phyloP scores from a whole-genome alignment of 2,888 invertebrate species.

The Diachrysia chrysitis region DNA sequence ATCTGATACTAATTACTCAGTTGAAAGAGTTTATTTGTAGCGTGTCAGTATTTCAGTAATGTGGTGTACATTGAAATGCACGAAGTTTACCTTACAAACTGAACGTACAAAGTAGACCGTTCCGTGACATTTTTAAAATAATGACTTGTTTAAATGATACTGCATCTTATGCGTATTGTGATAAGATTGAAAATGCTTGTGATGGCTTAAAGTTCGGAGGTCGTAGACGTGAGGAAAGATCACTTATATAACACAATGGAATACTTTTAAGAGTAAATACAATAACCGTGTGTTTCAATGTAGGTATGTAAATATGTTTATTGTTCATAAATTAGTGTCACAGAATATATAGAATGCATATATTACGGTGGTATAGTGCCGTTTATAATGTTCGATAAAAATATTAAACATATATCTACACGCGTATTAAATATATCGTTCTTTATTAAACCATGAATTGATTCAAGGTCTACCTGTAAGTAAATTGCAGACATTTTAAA shows the following conservation, averaged over 20 bases:
- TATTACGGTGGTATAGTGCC: neutral
- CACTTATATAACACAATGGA: constrained; percentile 46
- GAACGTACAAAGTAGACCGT: constrained; percentile 17
- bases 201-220: constrained; percentile 52
- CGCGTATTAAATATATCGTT: neutral
- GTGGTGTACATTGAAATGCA: constrained; percentile 23
- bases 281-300: neutral
- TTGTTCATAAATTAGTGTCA: neutral
- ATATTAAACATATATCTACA: neutral
- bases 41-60: constrained; percentile 18
- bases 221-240: constrained; percentile 52
- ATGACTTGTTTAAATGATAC: constrained; percentile 13
- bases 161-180: constrained; percentile 16
- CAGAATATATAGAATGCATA: neutral
- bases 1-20: constrained; percentile 36
- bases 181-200: constrained; percentile 38
- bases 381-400: too few species aligned
- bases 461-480: neutral
- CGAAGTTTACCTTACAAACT: constrained; percentile 44
- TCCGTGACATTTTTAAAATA: constrained; percentile 48
- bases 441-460: neutral
- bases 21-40: constrained; percentile 39
- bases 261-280: constrained; percentile 26
- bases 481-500: constrained; percentile 3
- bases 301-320: neutral